These are phyloP conservation scores for Pammene aurita DNA, from an alignment of 2,888 invertebrate genomes.

Conservation along the genomic window DNA sequence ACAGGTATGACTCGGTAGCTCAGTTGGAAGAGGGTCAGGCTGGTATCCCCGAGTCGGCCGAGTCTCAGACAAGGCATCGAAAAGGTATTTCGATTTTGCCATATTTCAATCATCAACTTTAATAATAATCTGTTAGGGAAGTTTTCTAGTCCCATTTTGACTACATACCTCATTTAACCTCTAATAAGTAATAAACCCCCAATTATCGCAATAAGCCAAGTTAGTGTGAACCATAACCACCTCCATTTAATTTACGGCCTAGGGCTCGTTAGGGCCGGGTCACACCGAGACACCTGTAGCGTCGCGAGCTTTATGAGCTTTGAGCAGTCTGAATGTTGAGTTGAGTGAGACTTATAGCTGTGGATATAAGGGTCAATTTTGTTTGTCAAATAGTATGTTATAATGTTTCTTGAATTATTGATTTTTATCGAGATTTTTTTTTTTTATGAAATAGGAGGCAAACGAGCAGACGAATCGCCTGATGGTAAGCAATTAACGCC, in stretches of 20 bases:
- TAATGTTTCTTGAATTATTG: too few species aligned
- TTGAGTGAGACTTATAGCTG: not conserved
- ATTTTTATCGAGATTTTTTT: too few species aligned
- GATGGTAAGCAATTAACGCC: too few species aligned
- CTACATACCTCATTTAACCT: not conserved
- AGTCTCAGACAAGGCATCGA: too few species aligned
- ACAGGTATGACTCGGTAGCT: too few species aligned
- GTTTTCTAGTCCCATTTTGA: not conserved
- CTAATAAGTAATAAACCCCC: conserved; percentile 4
- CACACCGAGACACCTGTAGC: conserved; percentile 73
- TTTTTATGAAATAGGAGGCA: too few species aligned
- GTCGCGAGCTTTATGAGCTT: conserved; percentile 45
- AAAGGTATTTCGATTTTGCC: too few species aligned
- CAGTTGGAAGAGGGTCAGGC: too few species aligned
- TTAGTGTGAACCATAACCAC: conserved; percentile 8
- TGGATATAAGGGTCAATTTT: conserved; percentile 1
- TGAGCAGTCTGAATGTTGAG: not conserved
- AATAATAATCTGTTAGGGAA: not conserved
- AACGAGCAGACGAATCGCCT: too few species aligned
- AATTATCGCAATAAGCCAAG: conserved; percentile 28
- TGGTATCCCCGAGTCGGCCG: too few species aligned
- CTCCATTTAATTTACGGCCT: conserved; percentile 67
- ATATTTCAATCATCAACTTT: too few species aligned
- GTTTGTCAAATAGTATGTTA: not conserved
- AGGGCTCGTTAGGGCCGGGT: conserved; percentile 70